Percentiles rank a stretch among this genome's conserved stretches.
Conservation (phyloP, 64 coral and sea anemone genomes). For the Pachyseris speciosa region DNA sequence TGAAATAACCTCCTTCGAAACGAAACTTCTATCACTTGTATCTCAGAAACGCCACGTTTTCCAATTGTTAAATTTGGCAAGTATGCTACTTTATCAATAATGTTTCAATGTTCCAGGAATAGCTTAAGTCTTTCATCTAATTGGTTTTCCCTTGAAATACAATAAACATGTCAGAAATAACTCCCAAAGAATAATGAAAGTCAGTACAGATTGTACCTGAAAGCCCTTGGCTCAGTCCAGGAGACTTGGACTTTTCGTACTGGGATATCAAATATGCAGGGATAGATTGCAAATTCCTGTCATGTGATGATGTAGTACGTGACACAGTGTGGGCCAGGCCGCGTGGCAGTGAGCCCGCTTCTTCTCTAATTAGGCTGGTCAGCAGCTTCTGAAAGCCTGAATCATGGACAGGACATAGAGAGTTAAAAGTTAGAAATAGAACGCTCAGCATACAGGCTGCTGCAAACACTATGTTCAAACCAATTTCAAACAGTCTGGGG, state of each 20-base stretch:
- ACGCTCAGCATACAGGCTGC: neutral
- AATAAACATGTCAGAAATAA: no score
- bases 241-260: constrained; percentile 94
- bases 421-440: neutral
- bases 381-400: constrained; percentile 83
- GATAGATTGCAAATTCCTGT: constrained; percentile 62
- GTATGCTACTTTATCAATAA: no score
- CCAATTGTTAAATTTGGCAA: no score
- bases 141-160: no score
- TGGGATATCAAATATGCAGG: constrained; percentile 72
- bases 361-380: constrained; percentile 52
- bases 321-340: constrained; percentile 82
- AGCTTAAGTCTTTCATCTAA: no score
- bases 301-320: constrained; percentile 24
- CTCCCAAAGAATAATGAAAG: no score
- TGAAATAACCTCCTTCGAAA: no score
- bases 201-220: constrained; percentile 77
- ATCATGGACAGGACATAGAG: neutral
- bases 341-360: constrained; percentile 77
- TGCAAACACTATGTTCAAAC: no score
- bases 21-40: no score
- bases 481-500: no score
- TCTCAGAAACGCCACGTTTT: no score
- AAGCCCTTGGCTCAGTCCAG: constrained; percentile 83
- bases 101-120: no score